Evolutionary conservation across 2,797 vertebrate species (phyloP), one percentile per base, ranked within the genome.

Genomic region (Rhinophrynus dorsalis): DNA sequence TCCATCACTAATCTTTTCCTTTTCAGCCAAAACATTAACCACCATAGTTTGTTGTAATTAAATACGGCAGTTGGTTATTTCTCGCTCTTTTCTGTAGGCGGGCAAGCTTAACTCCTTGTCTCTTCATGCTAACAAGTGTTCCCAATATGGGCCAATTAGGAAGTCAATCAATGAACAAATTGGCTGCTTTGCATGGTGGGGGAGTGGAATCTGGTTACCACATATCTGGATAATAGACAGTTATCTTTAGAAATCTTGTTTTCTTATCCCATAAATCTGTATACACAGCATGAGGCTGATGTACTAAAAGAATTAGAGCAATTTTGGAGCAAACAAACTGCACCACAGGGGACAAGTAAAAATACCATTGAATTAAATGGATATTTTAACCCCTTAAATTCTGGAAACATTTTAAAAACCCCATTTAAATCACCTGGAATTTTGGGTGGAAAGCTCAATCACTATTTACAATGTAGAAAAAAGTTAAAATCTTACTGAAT

Each of bases 251-350:
- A 67, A 64, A 68, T 0, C 3, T 42, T 38, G 33, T 73, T 66
- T 9, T 63, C 15, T 27, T 15, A 40, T 65, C 69, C 59, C 35
- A 13, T 42, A 57, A 13, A 17, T n/a, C 37, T 67, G 32, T 18
- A 45, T 77, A 67, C 57, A 30, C 1, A 75, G 59, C 67, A 8
- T 65, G n/a, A n/a, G n/a, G n/a, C n/a, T n/a, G n/a, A n/a, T n/a
- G n/a, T n/a, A n/a, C n/a, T n/a, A n/a, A n/a, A n/a, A n/a, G n/a
- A n/a, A n/a, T n/a, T n/a, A n/a, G n/a, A n/a, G n/a, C n/a, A n/a
- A n/a, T n/a, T n/a, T n/a, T n/a, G n/a, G n/a, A n/a, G n/a, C n/a
- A n/a, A n/a, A n/a, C n/a, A n/a, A n/a, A n/a, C n/a, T n/a, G n/a
- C n/a, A n/a, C n/a, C n/a, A n/a, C n/a, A n/a, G n/a, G n/a, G n/a